Percentiles rank a stretch among this genome's conserved stretches.
phyloP scores from a whole-genome alignment of 2,113 vertebrate genomes.

The Naja naja region DNA sequence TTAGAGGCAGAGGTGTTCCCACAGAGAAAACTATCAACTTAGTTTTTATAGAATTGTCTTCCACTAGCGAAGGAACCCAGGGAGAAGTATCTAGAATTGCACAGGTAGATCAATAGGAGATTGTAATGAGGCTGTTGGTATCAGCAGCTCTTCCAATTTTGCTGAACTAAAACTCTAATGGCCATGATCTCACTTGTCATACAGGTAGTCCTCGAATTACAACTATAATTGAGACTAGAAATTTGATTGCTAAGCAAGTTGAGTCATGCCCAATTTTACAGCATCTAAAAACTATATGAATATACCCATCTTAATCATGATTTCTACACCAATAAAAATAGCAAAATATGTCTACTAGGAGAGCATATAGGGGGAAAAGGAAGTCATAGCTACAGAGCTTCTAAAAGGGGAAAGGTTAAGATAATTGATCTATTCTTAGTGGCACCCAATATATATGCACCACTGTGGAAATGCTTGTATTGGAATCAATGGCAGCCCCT shows the following conservation, averaged over 20 bases:
- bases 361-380: background rate
- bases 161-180: background rate
- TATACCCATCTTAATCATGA: background rate
- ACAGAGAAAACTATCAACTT: background rate
- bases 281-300: background rate
- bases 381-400: background rate
- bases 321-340: background rate
- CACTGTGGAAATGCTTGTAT: background rate
- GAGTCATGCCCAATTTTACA: background rate
- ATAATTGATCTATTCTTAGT: background rate
- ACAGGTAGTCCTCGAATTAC: background rate
- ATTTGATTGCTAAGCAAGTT: background rate
- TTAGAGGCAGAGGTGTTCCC: background rate
- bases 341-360: background rate
- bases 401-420: background rate
- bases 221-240: background rate
- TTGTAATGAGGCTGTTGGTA: background rate
- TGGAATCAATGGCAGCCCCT: background rate
- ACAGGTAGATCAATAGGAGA: background rate
- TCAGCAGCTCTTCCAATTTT: background rate
- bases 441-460: background rate
- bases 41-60: background rate
- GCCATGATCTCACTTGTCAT: background rate
- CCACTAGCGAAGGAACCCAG: background rate
- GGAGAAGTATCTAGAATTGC: background rate